Base-by-base conservation (phyloP, 2,888 invertebrate species). In the Phortica okadai region DNA sequence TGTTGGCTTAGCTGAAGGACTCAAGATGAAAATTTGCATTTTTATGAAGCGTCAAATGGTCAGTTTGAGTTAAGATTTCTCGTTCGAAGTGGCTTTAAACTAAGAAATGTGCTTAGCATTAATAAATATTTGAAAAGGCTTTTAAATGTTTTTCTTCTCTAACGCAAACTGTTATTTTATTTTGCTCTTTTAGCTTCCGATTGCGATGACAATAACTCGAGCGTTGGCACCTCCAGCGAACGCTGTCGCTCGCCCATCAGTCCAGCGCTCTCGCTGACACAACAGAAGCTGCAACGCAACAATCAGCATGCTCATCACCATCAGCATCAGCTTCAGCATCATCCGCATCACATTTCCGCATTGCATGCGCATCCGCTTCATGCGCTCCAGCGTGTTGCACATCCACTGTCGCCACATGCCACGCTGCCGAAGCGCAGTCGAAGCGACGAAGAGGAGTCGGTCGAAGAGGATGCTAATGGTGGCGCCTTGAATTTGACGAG, bases 141-240 rank as follows among this genome's bases (percentile, higher is more conserved):
- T 62, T 6, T 1, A 44, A 41, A 10, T 10, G 41, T 21, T 59
- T 59, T 64, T 64, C 21, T 74, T 74, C 56, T 69, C 56, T 69
- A 70, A 75, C 33, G 62, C 11, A 70, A 56, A 42, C 45, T 59
- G 33, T 33, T 33, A 33, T 33, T 44, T 10, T 8, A 59, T 75
- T 58, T 72, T 44, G 16, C 6, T 41, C 11, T 82, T 82, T 6
- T 77, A 91, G 90, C 89, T 79, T 90, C 90, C 64, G 92, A 92
- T 79, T 90, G 90, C 78, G 92, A 92, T 82, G 92, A 91, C 79
- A 90, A 91, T 76, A 90, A 89, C 74, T 90, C 90, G 10, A 91
- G 91, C 76, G 87, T 86, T 74, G 91, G 90, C 80, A 91, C 90
- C 76, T 89, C 86, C 33, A 91, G 91, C 81, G 91, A 91, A 80